These are phyloP conservation scores for Parascotia fuliginaria DNA, from an alignment of 2,888 invertebrate species.

Conservation along the genomic window DNA sequence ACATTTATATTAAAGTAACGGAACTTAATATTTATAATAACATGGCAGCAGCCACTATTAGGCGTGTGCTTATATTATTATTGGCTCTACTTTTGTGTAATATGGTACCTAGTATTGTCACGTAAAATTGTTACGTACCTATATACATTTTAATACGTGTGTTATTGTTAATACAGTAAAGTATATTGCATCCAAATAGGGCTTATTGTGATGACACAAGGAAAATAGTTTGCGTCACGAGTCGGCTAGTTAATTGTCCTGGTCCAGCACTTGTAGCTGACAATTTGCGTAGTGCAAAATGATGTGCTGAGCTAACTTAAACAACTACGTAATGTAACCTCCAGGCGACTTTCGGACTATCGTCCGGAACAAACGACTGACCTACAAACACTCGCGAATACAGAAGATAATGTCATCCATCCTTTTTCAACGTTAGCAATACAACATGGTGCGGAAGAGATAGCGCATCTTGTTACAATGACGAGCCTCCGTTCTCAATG, in stretches of 20 bases:
- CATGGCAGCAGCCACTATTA: too few relatives aligned
- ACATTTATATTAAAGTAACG: too few relatives aligned
- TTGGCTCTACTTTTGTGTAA: neutral
- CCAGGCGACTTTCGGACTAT: constrained; percentile 84
- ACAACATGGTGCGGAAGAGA: constrained; percentile 67
- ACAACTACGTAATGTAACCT: constrained; percentile 80
- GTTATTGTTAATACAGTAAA: constrained; percentile 6
- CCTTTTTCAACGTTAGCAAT: constrained; percentile 63
- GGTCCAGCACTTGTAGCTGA: constrained; percentile 41
- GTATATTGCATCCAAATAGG: constrained; percentile 30
- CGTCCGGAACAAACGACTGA: constrained; percentile 85
- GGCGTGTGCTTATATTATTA: too few relatives aligned
- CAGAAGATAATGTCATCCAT: constrained; percentile 71
- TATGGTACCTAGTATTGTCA: neutral
- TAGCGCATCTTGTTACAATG: constrained; percentile 73
- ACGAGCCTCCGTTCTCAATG: constrained; percentile 85
- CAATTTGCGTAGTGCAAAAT: constrained; percentile 45
- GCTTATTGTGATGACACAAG: constrained; percentile 27
- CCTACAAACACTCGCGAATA: constrained; percentile 81
- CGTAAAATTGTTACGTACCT: neutral
- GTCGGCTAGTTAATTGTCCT: constrained; percentile 41
- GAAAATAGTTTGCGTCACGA: constrained; percentile 31
- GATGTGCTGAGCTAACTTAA: constrained; percentile 63
- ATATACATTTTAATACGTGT: neutral
- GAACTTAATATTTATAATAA: too few relatives aligned